phyloP scores from a whole-genome alignment of 2,888 invertebrate species.

The Dynastes maya region DNA sequence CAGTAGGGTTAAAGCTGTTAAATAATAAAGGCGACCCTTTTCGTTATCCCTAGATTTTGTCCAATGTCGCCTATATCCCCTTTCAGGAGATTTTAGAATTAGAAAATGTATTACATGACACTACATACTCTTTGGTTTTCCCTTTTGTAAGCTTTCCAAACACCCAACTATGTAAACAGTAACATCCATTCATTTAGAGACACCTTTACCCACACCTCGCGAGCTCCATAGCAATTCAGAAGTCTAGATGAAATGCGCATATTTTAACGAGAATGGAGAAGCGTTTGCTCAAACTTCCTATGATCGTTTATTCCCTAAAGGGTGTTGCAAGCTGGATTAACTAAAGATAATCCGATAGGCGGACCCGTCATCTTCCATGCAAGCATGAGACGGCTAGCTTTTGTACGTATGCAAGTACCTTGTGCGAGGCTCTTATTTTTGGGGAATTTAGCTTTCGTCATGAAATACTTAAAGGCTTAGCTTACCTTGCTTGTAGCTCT shows the following conservation, averaged over 20 bases:
- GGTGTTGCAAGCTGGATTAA: conserved; percentile 22
- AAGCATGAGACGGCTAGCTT: conserved; percentile 9
- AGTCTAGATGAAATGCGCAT: neutral
- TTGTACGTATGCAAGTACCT: conserved; percentile 4
- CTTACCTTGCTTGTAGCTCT: conserved; percentile 5
- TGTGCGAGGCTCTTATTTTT: neutral
- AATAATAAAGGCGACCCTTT: too few species aligned
- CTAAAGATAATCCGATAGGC: conserved; percentile 13
- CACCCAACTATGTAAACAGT: too few species aligned
- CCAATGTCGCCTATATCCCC: too few species aligned
- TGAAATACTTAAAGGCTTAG: conserved; percentile 36
- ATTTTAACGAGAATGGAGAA: too few species aligned
- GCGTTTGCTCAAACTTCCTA: neutral
- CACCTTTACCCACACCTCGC: neutral
- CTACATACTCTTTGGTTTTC: too few species aligned
- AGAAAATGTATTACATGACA: too few species aligned
- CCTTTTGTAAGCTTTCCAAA: too few species aligned
- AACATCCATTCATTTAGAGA: too few species aligned
- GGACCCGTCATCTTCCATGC: neutral
- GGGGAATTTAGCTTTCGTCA: neutral
- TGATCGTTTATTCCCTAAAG: conserved; percentile 42
- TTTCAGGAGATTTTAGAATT: too few species aligned
- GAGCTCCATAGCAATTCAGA: conserved; percentile 16
- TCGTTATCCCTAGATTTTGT: too few species aligned
- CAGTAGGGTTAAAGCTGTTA: too few species aligned